Percentiles rank a stretch among this genome's conserved stretches.
Conservation (phyloP, 2,888 invertebrate species). For the Ditula angustiorana region DNA sequence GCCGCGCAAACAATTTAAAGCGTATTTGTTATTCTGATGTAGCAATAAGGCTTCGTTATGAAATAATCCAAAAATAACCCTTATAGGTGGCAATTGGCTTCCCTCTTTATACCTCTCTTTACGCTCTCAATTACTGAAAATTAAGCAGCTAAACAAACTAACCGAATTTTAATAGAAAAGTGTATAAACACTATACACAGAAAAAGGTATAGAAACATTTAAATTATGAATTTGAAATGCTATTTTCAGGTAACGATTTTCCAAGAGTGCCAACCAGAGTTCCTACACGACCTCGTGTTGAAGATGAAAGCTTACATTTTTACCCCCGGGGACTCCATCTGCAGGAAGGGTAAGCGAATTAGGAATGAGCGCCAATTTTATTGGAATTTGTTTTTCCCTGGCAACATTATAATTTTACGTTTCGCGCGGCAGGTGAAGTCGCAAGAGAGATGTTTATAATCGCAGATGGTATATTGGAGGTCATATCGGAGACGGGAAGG, state of each 20-base stretch:
- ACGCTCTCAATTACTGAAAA: too few relatives aligned
- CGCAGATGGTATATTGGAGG: constrained; percentile 98
- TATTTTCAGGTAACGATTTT: constrained; percentile 94
- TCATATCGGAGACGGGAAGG: constrained; percentile 96
- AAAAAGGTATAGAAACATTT: too few relatives aligned
- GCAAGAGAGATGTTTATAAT: constrained; percentile 99
- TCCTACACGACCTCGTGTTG: constrained; percentile 97
- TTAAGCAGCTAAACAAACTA: too few relatives aligned
- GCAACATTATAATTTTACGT: constrained; percentile 26
- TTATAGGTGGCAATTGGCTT: too few relatives aligned
- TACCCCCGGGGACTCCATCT: constrained; percentile 98
- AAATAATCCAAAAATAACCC: too few relatives aligned
- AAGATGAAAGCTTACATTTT: constrained; percentile 99
- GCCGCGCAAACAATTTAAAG: too few relatives aligned
- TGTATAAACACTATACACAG: too few relatives aligned
- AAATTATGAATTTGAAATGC: too few relatives aligned
- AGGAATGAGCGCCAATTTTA: constrained; percentile 14
- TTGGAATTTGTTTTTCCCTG: constrained; percentile 9
- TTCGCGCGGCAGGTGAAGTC: constrained; percentile 87
- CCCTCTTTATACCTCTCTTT: too few relatives aligned
- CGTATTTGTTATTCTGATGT: too few relatives aligned
- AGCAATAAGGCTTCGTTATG: too few relatives aligned
- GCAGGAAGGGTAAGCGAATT: constrained; percentile 90
- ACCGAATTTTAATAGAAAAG: too few relatives aligned
- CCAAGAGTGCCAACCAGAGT: constrained; percentile 99